phyloP scores from a whole-genome alignment of 2,888 invertebrate species.

The Drosophila acutilabella region DNA sequence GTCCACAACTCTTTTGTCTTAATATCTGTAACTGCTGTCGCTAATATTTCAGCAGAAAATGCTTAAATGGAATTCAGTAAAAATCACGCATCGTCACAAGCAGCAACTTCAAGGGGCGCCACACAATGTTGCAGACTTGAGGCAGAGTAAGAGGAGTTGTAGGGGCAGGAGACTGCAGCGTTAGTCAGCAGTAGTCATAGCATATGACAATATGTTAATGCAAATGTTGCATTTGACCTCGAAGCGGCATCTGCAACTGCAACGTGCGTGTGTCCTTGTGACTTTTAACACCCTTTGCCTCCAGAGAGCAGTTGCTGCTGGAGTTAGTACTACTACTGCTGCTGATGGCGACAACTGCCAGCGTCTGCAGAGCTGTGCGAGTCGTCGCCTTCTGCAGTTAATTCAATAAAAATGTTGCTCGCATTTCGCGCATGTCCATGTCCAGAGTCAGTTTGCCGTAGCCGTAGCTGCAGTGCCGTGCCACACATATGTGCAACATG shows the following conservation, averaged over 20 bases:
- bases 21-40: slow-evolving; percentile 35
- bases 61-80: slow-evolving; percentile 54
- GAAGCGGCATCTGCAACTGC: slow-evolving; percentile 45
- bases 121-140: slow-evolving; percentile 71
- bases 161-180: background rate
- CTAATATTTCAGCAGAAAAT: slow-evolving; percentile 15
- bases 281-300: slow-evolving; percentile 75
- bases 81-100: slow-evolving; percentile 70
- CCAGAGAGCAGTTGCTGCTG: slow-evolving; percentile 2
- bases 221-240: slow-evolving; percentile 58
- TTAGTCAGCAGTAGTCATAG: slow-evolving; percentile 8
- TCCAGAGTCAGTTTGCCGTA: slow-evolving; percentile 51
- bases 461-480: slow-evolving; percentile 46
- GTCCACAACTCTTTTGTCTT: background rate
- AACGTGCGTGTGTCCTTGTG: slow-evolving; percentile 73
- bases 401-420: slow-evolving; percentile 73
- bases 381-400: slow-evolving; percentile 50
- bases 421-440: slow-evolving; percentile 69
- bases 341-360: slow-evolving; percentile 22
- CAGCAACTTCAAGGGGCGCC: slow-evolving; percentile 61
- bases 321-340: background rate
- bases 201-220: slow-evolving; percentile 48
- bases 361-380: slow-evolving; percentile 7
- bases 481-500: slow-evolving; percentile 79
- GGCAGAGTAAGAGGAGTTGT: background rate